Conservation (phyloP, 1,140 invertebrate genomes). For the Anadara kagoshimensis region DNA sequence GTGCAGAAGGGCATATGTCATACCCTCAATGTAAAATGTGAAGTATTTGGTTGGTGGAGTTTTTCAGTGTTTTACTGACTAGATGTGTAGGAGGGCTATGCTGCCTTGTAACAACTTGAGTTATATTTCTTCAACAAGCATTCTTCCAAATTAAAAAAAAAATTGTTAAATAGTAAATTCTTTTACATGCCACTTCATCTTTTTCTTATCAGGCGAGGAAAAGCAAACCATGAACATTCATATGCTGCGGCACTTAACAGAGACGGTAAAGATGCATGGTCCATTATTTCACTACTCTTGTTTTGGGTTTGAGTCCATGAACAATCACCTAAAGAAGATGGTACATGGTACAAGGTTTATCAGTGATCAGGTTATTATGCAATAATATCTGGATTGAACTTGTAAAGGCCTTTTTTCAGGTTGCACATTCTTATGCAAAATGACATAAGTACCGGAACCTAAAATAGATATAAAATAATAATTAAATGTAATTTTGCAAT, state of each 20-base stretch:
- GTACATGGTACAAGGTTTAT: slow-evolving; percentile 11
- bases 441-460: neutral
- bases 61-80: neutral
- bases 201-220: neutral
- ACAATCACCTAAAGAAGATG: slow-evolving; percentile 1
- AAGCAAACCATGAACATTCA: slow-evolving; percentile 6
- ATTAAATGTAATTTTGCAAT: neutral
- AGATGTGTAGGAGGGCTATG: neutral
- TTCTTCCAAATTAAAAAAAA: neutral
- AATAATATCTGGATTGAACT: neutral
- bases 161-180: neutral
- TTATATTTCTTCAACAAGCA: neutral
- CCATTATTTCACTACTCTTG: slow-evolving; percentile 1
- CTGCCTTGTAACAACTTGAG: neutral
- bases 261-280: neutral
- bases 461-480: neutral
- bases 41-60: neutral
- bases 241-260: neutral
- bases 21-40: no score
- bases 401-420: neutral
- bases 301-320: slow-evolving; percentile 22
- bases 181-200: neutral
- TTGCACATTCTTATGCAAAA: neutral
- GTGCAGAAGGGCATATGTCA: no score
- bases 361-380: slow-evolving; percentile 1